Conservation (phyloP, 2,888 invertebrate genomes). For the Ectemnius continuus region DNA sequence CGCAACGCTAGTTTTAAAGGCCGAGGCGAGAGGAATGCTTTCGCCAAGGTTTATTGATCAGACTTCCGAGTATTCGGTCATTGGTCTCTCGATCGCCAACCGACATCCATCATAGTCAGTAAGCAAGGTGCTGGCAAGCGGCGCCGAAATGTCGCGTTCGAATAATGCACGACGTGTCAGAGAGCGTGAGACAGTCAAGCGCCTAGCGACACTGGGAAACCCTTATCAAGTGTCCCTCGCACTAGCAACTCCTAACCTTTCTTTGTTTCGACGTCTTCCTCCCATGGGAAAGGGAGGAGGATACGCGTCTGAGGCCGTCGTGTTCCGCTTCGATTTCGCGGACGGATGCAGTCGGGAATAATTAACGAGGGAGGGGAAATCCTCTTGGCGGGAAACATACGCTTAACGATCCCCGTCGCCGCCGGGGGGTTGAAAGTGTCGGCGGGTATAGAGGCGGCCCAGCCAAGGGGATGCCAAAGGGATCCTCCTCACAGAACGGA, state of each 20-base stretch:
- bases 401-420: conserved; percentile 65
- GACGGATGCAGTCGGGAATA: conserved; percentile 62
- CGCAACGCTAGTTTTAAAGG: too few relatives aligned
- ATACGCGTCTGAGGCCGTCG: conserved; percentile 7
- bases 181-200: not conserved
- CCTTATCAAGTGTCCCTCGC: conserved; percentile 28
- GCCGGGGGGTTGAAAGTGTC: conserved; percentile 50
- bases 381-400: conserved; percentile 63
- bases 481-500: conserved; percentile 10
- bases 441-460: conserved; percentile 26
- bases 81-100: not conserved
- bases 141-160: conserved; percentile 4
- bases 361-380: conserved; percentile 70
- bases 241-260: conserved; percentile 21
- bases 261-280: conserved; percentile 29
- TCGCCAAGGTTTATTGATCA: conserved; percentile 4
- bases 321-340: conserved; percentile 10
- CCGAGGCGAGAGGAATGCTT: too few relatives aligned
- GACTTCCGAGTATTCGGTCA: too few relatives aligned
- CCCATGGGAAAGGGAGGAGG: conserved; percentile 8
- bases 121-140: not conserved
- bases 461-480: conserved; percentile 19
- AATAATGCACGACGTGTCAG: conserved; percentile 8
- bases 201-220: conserved; percentile 14
- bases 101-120: conserved; percentile 4